Base-by-base conservation (phyloP, 2,113 vertebrate genomes). In the Raja brachyura region DNA sequence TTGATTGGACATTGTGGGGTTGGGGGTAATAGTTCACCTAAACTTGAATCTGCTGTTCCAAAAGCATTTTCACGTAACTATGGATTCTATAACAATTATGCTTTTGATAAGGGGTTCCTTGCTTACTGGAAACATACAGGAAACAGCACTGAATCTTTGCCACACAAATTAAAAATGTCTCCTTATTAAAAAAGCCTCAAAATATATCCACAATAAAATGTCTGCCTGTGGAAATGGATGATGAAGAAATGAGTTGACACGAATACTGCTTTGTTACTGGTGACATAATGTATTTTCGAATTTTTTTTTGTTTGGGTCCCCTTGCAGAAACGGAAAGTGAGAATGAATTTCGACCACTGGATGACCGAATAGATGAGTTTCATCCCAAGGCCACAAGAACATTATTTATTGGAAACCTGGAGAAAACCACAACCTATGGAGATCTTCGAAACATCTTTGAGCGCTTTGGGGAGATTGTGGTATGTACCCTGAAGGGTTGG, bases 341-440 rank as follows among this genome's bases (percentile, higher is more conserved):
- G 96, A 99, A 99, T 93, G 99, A 99, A 95, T 99, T 99, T 94
- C 97, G 98, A 70, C 99, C 99, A 68, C 95, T 99, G 95, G 99
- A 99, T 95, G 99, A 99, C 94, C 97, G 98, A 95, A 99, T 99
- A 96, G 99, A 99, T 61, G 99, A 99, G 93, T 99, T 99, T 95
- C 99, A 99, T 94, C 99, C 99, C 0, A 99, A 99, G 96, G 99
- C 99, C 63, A 99, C 99, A 0, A 96, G 99, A 93, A 99, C 99
- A 63, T 97, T 99, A 93, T 99, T 99, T 93, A 99, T 99, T 61
- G 99, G 99, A 93, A 99, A 99, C 95, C 95, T 99, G 95, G 99
- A 99, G 94, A 99, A 99, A 94, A 99, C 98, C 56, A 99, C 99
- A 93, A 98, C 98, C 54, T 99, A 99, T 93, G 98, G 99, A 4